These are phyloP conservation scores for Protodeltote pygarga DNA, from an alignment of 2,888 invertebrate genomes.

Conservation along the genomic window DNA sequence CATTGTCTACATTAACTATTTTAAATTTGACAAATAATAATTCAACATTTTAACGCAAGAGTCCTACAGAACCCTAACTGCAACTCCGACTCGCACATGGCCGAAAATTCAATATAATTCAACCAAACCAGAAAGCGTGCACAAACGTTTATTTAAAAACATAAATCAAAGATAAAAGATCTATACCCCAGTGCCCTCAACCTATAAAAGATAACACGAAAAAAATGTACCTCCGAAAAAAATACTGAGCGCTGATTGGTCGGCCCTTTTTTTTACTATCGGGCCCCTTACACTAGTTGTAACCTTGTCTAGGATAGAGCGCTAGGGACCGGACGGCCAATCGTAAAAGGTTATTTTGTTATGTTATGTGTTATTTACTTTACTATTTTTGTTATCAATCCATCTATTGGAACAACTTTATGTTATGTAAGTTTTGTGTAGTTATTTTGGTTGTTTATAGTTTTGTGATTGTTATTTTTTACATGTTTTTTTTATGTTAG, in stretches of 20 bases:
- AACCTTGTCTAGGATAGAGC: conserved; percentile 1
- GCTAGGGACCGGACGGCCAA: conserved; percentile 1
- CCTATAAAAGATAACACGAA: conserved; percentile 2
- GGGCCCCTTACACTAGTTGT: not conserved
- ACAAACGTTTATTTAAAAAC: too few relatives aligned
- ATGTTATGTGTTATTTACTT: not conserved
- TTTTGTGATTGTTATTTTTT: too few relatives aligned
- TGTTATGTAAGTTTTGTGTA: not conserved
- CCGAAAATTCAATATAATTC: too few relatives aligned
- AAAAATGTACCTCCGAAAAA: not conserved
- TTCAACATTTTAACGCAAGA: too few relatives aligned
- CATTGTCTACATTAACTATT: too few relatives aligned
- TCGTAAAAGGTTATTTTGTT: not conserved
- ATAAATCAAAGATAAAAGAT: not conserved
- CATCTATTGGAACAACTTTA: not conserved
- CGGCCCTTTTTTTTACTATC: conserved; percentile 3
- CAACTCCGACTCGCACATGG: too few relatives aligned
- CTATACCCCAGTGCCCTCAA: not conserved
- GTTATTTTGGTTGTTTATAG: too few relatives aligned
- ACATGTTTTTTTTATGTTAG: not conserved
- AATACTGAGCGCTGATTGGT: not conserved
- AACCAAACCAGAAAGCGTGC: too few relatives aligned
- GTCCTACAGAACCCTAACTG: too few relatives aligned
- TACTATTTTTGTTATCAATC: not conserved
- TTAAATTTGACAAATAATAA: too few relatives aligned